Conservation (phyloP, 2,797 vertebrate species). For the Peromyscus attwateri region DNA sequence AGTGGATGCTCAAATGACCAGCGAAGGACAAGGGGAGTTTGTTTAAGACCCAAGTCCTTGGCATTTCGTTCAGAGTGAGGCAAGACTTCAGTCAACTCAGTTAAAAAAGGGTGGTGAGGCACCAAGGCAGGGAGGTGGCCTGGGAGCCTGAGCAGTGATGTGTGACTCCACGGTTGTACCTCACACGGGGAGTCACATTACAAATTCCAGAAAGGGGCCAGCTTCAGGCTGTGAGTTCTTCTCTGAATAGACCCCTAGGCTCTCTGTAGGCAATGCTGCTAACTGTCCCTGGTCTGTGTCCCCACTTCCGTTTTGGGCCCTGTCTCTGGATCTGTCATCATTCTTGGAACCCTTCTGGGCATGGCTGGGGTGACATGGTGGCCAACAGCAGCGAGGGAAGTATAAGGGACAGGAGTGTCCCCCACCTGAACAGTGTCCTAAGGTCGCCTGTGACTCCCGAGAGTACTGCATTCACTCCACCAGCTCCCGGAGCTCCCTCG, state of each 20-base stretch:
- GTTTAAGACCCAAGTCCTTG: constrained; percentile 1
- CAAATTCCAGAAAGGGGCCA: neutral
- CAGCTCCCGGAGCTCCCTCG: neutral
- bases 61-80: neutral
- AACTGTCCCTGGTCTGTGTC: neutral
- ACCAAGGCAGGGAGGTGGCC: neutral
- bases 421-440: fast-evolving
- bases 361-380: neutral
- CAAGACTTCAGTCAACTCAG: neutral
- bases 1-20: fast-evolving
- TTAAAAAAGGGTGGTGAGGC: neutral
- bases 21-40: neutral
- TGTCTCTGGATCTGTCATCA: neutral
- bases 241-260: neutral
- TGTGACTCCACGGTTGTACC: neutral
- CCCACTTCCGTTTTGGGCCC: neutral
- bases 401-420: fast-evolving
- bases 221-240: neutral
- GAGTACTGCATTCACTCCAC: neutral
- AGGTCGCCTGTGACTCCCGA: neutral
- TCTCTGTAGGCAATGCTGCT: fast-evolving
- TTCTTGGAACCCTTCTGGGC: neutral
- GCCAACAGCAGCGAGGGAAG: neutral
- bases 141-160: fast-evolving
- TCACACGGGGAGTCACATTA: fast-evolving